Percentiles rank a stretch among this genome's conserved stretches.
Conservation (phyloP, 1,140 invertebrate species). For the Dinoponera quadriceps region DNA sequence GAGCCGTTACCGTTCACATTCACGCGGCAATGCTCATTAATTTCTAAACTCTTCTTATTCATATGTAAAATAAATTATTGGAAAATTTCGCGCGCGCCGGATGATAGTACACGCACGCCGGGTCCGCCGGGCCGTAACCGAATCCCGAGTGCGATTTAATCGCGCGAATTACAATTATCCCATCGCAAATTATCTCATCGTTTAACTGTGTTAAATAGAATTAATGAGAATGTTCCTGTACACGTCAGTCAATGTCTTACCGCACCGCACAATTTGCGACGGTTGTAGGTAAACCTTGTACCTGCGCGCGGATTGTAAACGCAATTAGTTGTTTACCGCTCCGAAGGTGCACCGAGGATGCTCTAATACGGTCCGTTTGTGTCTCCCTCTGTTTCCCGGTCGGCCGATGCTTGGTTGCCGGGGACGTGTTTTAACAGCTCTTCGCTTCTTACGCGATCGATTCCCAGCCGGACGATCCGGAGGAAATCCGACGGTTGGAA, state of each 20-base stretch:
- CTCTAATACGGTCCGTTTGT: conserved; percentile 46
- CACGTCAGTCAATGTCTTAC: conserved; percentile 33
- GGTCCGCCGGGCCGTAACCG: not conserved
- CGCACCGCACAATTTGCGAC: not conserved
- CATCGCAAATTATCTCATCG: conserved; percentile 22
- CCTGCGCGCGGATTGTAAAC: conserved; percentile 42
- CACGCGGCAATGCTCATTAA: too few relatives aligned
- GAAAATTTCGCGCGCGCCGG: too few relatives aligned
- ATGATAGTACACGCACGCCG: not conserved
- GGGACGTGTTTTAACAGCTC: not conserved
- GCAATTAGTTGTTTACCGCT: conserved; percentile 51
- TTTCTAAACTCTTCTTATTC: too few relatives aligned
- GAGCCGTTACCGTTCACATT: too few relatives aligned
- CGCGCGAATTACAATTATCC: not conserved
- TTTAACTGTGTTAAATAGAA: conserved; percentile 21
- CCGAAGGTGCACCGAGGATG: conserved; percentile 25
- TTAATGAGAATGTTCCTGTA: conserved; percentile 31
- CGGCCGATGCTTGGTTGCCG: conserved; percentile 29
- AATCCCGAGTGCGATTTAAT: conserved; percentile 15
- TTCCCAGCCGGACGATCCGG: conserved; percentile 1
- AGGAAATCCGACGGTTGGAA: not conserved
- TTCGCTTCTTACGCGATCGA: not conserved
- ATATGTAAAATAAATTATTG: too few relatives aligned
- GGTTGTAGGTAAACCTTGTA: conserved; percentile 30
- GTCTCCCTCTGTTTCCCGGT: conserved; percentile 37